phyloP scores from a whole-genome alignment of 2,888 invertebrate genomes.

The Diplazon laetatorius region DNA sequence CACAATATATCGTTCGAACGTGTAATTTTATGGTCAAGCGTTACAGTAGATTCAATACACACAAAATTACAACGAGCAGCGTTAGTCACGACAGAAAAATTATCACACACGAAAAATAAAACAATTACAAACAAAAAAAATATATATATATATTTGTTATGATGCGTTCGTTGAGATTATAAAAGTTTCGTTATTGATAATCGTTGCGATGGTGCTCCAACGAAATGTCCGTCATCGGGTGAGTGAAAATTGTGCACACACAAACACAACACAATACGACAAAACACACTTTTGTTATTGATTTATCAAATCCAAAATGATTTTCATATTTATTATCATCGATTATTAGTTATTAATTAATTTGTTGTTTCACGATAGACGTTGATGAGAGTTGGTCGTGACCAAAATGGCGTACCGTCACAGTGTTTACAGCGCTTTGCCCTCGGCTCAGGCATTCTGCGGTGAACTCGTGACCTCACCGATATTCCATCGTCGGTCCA shows the following conservation, averaged over 20 bases:
- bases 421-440: conserved; percentile 96
- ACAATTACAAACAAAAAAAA: conserved; percentile 40
- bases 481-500: conserved; percentile 80
- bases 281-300: conserved; percentile 51
- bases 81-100: conserved; percentile 53
- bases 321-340: conserved; percentile 32
- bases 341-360: background rate
- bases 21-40: conserved; percentile 43
- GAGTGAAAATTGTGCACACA: conserved; percentile 34
- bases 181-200: conserved; percentile 25
- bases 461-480: conserved; percentile 82
- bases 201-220: conserved; percentile 40
- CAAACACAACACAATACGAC: conserved; percentile 47
- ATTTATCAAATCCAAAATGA: conserved; percentile 26
- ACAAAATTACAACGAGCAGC: conserved; percentile 44
- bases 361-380: conserved; percentile 33
- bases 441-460: conserved; percentile 88
- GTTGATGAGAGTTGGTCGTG: conserved; percentile 36
- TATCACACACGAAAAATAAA: conserved; percentile 35
- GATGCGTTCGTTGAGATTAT: conserved; percentile 44
- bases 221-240: conserved; percentile 39
- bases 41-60: conserved; percentile 47
- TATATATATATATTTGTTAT: conserved; percentile 51
- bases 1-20: conserved; percentile 22
- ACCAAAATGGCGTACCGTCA: conserved; percentile 87